A percentile compares a stretch with the other conserved stretches of the same genome.
Conservation (phyloP, 2,888 invertebrate species). For the Hypsopygia costalis region DNA sequence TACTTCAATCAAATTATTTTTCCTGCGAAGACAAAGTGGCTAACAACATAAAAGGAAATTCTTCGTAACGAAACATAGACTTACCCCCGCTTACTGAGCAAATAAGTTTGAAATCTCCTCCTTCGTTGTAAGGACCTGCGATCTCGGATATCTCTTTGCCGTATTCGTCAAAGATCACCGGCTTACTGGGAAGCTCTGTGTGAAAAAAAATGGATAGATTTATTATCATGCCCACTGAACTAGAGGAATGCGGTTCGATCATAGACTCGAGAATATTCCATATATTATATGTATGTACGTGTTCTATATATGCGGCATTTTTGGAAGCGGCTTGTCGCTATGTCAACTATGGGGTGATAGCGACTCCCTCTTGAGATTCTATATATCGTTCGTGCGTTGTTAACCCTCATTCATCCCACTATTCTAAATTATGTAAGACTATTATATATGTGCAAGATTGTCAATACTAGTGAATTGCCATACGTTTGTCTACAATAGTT, state of each 20-base stretch:
- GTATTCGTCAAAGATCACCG: conserved; percentile 86
- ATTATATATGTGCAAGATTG: too few relatives aligned
- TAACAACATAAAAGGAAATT: conserved; percentile 15
- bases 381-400: too few relatives aligned
- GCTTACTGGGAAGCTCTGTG: conserved; percentile 87
- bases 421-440: too few relatives aligned
- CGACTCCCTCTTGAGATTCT: too few relatives aligned
- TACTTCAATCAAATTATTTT: conserved; percentile 26
- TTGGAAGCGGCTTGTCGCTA: too few relatives aligned
- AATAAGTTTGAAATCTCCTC: conserved; percentile 85
- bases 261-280: not conserved
- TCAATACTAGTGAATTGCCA: too few relatives aligned
- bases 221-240: conserved; percentile 12
- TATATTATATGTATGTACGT: too few relatives aligned
- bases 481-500: too few relatives aligned
- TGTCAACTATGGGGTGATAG: too few relatives aligned
- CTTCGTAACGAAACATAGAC: conserved; percentile 23
- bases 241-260: not conserved
- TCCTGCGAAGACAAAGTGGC: conserved; percentile 23
- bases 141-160: conserved; percentile 82
- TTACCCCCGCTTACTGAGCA: conserved; percentile 88
- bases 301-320: too few relatives aligned
- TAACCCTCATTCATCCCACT: too few relatives aligned
- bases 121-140: conserved; percentile 89
- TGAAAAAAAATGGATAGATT: conserved; percentile 35